Base-by-base conservation (phyloP, 1,140 invertebrate species). In the Musca vetustissima region DNA sequence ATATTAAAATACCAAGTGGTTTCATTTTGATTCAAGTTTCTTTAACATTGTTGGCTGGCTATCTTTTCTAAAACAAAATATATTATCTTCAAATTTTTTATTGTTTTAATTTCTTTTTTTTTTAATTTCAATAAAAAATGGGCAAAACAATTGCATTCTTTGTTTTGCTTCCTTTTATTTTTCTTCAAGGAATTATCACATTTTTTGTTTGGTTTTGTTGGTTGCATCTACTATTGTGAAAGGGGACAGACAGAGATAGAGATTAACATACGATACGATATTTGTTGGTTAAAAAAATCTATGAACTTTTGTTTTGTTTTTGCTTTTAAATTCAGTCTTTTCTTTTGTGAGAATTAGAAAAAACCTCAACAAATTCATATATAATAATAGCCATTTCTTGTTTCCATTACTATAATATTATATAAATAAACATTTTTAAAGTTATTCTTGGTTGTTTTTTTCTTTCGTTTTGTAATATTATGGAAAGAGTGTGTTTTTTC, bases 191-290 rank as follows among this genome's bases (percentile, higher is more conserved):
- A 19, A 61, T 19, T 61, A 61, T 61, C 57, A 61, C 57, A 61
- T 61, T 19, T 59, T n/a, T 61, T 36, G 32, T 1, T n/a, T 17
- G 15, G 28, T 28, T 25, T 32, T 59, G 19, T 55, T 55, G 15
- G 15, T 25, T 28, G n/a, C n/a, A n/a, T 55, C 24, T 55, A 9
- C 52, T 32, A 59, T 59, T n/a, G 55, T 19, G 50, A 6, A 49
- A n/a, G 17, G 17, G 28, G 36, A 13, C 4, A 13, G 36, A 28
- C 11, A 11, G 36, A 43, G 36, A 43, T 43, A 43, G 36, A 43
- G 11, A 13, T 36, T 61, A 19, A 61, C 57, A 61, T 61, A 61
- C 57, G 57, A 61, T 61, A 61, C n/a, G 36, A 61, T 61, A 61
- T 61, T 61, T 43, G 25, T 13, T 43, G 6, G 17, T 61, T 61